A percentile compares a stretch with the other conserved stretches of the same genome.
phyloP scores from a whole-genome alignment of 2,888 invertebrate species.

The Drosophila mettleri region DNA sequence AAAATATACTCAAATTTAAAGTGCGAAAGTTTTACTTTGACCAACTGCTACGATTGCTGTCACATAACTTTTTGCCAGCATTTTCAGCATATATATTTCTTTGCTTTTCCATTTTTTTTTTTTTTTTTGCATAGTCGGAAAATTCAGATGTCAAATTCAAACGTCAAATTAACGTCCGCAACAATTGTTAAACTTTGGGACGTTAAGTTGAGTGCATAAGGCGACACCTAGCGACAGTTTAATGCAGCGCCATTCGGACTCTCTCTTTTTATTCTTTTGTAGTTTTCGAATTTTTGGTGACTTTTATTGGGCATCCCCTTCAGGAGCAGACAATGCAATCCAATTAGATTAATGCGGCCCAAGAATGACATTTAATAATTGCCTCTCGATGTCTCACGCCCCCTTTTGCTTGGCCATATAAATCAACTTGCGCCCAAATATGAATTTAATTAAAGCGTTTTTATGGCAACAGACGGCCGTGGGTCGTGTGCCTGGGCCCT shows the following conservation, averaged over 20 bases:
- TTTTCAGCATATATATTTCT: constrained; percentile 10
- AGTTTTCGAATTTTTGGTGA: constrained; percentile 1
- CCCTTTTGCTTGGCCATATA: constrained; percentile 27
- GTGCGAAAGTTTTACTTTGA: constrained; percentile 37
- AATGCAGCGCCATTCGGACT: constrained; percentile 8
- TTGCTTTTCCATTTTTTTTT: too few species aligned
- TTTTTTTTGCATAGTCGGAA: constrained; percentile 24
- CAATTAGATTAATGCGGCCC: constrained; percentile 73
- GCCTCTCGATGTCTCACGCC: constrained; percentile 46
- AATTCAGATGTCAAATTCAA: constrained; percentile 54
- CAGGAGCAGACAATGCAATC: constrained; percentile 38
- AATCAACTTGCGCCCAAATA: constrained; percentile 72
- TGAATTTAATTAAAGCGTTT: constrained; percentile 83
- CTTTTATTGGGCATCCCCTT: not conserved
- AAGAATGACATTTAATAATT: constrained; percentile 63
- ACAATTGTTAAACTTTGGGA: constrained; percentile 51
- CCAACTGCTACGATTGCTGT: constrained; percentile 44
- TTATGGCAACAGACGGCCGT: constrained; percentile 67
- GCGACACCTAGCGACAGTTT: constrained; percentile 43
- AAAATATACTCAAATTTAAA: constrained; percentile 27
- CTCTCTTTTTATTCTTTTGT: not conserved
- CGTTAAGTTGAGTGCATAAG: constrained; percentile 32
- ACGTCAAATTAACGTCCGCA: constrained; percentile 66
- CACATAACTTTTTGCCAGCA: constrained; percentile 42
- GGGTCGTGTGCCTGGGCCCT: constrained; percentile 56